Evolutionary conservation across 2,888 invertebrate genomes (phyloP).

Genomic region (Barypeithes pellucidus): DNA sequence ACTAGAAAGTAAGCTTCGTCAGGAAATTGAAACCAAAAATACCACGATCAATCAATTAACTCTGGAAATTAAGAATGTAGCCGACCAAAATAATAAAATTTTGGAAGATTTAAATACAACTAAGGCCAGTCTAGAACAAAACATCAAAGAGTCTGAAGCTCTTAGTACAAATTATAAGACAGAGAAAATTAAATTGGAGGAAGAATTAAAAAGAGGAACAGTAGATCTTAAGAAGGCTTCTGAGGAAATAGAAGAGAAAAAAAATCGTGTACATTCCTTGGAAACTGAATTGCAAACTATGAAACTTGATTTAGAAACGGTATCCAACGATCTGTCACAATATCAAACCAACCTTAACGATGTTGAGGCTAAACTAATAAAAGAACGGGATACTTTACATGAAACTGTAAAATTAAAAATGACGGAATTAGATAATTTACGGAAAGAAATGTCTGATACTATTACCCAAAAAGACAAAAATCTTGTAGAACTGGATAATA

Average conservation of each 20-base stretch:
- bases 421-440: conserved; percentile 65
- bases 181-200: conserved; percentile 30
- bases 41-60: conserved; percentile 45
- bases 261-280: conserved; percentile 62
- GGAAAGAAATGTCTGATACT: conserved; percentile 61
- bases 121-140: conserved; percentile 39
- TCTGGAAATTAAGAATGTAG: conserved; percentile 38
- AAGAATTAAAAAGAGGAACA: conserved; percentile 32
- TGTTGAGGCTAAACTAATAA: conserved; percentile 62
- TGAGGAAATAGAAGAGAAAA: conserved; percentile 60
- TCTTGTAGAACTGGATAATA: conserved; percentile 68
- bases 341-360: conserved; percentile 65
- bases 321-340: conserved; percentile 65
- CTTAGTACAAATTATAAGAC: conserved; percentile 17
- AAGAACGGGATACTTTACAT: conserved; percentile 67
- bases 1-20: conserved; percentile 42
- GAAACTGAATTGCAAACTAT: conserved; percentile 66
- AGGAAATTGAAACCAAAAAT: conserved; percentile 50
- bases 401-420: conserved; percentile 66
- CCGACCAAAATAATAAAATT: conserved; percentile 31
- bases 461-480: conserved; percentile 67
- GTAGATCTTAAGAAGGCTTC: conserved; percentile 29
- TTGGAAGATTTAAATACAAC: conserved; percentile 17
- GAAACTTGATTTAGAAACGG: conserved; percentile 64
- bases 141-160: conserved; percentile 32